These are phyloP conservation scores for Aphelocoma californica DNA, from an alignment of 2,797 vertebrate species.

Conservation along the genomic window DNA sequence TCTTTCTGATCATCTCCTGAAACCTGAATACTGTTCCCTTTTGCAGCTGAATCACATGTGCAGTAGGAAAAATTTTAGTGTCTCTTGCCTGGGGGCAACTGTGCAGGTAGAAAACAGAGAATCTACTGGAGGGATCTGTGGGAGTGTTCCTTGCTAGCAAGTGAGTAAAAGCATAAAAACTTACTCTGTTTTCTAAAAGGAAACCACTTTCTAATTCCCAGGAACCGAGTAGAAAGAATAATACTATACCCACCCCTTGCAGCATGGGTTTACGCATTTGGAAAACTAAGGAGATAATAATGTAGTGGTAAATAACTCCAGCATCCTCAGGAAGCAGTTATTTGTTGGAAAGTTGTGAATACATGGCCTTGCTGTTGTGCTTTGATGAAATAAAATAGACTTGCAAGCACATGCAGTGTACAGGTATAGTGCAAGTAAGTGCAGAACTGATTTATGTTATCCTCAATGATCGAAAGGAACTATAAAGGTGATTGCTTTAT, in stretches of 20 bases:
- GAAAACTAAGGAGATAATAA: background rate
- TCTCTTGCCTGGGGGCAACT: background rate
- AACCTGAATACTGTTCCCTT: background rate
- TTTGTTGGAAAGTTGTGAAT: background rate
- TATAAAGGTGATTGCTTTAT: background rate
- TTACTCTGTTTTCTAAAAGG: background rate
- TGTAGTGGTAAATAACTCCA: background rate
- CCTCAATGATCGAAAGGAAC: background rate
- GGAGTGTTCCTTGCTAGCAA: background rate
- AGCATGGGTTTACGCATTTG: background rate
- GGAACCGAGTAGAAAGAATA: background rate
- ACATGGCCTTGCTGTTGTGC: background rate
- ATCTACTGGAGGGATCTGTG: background rate
- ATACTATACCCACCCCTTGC: background rate
- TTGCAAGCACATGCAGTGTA: background rate
- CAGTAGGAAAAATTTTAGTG: background rate
- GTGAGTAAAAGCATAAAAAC: background rate
- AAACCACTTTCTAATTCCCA: background rate
- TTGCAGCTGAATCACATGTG: background rate
- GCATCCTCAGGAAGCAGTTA: background rate
- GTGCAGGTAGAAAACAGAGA: background rate
- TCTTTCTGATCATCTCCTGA: background rate
- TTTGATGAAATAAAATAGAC: background rate
- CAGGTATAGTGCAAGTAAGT: background rate
- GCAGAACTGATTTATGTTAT: background rate